Evolutionary conservation across 2,888 invertebrate species (phyloP), one percentile per base, ranked within the genome.

Genomic region (Gastracanthus pulcherrimus): DNA sequence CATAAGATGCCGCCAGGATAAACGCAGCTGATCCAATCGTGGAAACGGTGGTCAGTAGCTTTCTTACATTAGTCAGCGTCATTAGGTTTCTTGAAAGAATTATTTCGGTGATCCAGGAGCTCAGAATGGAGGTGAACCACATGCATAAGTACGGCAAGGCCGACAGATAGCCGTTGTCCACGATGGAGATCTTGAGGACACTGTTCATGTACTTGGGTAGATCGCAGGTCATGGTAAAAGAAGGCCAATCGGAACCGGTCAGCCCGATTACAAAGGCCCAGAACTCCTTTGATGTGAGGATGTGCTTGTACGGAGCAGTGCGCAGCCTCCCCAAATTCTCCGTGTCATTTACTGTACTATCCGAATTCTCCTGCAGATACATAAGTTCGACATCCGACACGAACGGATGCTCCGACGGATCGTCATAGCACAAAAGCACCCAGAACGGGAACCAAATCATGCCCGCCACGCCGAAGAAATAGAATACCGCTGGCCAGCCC

Each of bases 191-290:
- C 71, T 91, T 89, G 38, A 93, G 85, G 11, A 92, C 89, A 76
- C 86, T 88, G 81, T 89, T 90, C 89, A 92, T 91, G 85, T 92
- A 92, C 67, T 90, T 90, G 1, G 92, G 92, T 0, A 92, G 81
- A 76, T 91, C 91, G 6, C 88, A 90, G 0, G 90, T 87, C 87
- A 91, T 85, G 0, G 90, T 90, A 72, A 90, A 91, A 66, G 89
- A 89, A 0, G 90, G 89, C 91, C 91, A 91, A 41, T 90, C 90
- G 82, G 89, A 89, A 0, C 90, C 91, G 6, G 90, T 80, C 45
- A 90, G 0, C 96, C 96, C 70, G 93, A 94, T 94, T 11, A 96
- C 94, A 16, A 96, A 89, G 0, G 96, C 96, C 94, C 96, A 95
- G 80, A 96, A 92, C 0, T 96, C 95, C 1, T 94, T 92, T 0